Conservation (phyloP, 2,888 invertebrate species). For the Parnassius mnemosyne region DNA sequence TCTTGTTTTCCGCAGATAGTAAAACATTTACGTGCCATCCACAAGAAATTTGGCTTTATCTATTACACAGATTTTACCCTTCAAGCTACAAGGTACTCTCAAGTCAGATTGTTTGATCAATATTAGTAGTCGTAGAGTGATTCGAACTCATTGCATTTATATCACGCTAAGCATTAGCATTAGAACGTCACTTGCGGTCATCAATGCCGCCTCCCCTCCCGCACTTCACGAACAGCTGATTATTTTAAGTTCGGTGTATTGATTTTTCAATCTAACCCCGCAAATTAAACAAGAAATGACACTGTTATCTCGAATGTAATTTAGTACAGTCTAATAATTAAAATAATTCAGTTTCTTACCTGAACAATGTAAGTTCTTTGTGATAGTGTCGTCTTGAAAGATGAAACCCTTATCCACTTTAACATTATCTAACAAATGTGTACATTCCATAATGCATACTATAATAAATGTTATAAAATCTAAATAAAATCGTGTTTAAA, state of each 20-base stretch:
- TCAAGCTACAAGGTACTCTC: no score
- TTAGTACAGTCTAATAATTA: conserved; percentile 34
- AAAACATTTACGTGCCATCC: no score
- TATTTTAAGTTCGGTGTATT: conserved; percentile 73
- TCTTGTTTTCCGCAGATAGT: no score
- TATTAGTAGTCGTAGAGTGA: neutral
- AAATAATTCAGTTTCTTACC: conserved; percentile 67
- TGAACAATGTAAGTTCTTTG: conserved; percentile 84
- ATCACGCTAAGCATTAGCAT: conserved; percentile 51
- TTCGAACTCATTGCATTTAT: conserved; percentile 28
- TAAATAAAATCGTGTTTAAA: conserved; percentile 46
- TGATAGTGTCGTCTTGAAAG: conserved; percentile 73
- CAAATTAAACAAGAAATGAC: conserved; percentile 41
- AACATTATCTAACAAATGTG: conserved; percentile 84
- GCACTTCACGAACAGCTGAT: conserved; percentile 77
- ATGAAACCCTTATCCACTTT: conserved; percentile 76
- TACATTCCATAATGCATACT: conserved; percentile 84
- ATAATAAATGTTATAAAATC: conserved; percentile 42
- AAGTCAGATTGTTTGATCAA: no score
- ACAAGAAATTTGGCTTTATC: no score
- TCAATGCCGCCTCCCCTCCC: conserved; percentile 56
- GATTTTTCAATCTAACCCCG: conserved; percentile 76
- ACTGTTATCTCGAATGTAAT: conserved; percentile 27
- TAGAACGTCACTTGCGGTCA: conserved; percentile 59
- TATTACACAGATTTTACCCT: no score